Base-by-base conservation (phyloP, 2,797 vertebrate genomes). In the Garrulus glandarius region DNA sequence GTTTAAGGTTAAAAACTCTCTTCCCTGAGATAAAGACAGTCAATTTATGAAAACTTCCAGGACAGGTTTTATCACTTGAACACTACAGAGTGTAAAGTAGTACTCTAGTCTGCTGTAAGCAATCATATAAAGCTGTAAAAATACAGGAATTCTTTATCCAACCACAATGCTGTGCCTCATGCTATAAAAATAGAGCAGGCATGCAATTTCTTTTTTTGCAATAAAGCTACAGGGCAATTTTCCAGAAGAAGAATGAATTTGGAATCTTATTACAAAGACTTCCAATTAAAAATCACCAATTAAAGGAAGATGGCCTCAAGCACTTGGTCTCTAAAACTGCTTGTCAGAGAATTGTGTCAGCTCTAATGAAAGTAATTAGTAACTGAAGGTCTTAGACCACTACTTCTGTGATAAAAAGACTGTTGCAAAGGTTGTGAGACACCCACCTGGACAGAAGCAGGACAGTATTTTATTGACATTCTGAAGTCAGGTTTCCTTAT, bases 261-360 rank as follows among this genome's bases (percentile, higher is more conserved):
- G 65, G 49, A 93, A 93, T 79, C 89, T 60, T 96, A 84, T 76
- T 91, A 79, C 74, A n/a, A 92, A 92, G 50, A 59, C 72, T 94
- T 94, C 76, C 65, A 95, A 82, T 47, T 92, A 93, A 93, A 95
- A 96, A 87, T 79, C 88, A 96, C 60, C 88, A 96, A 85, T 92
- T 95, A 96, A 93, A 93, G 55, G 84, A 95, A 89, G 80, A 94
- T 52, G 36, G 59, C 84, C 81, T 90, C 53, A 47, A 95, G 94
- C 83, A 90, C 13, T 15, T 37, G 26, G 76, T 61, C 57, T 75
- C 50, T 78, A 85, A 80, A 95, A 83, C 43, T 81, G 72, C 65
- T 84, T 84, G 57, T 94, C 87, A 93, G 24, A 92, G 50, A 89
- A 89, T 4, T 86, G 70, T 70, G 72, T 85, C 61, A 85, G 65